Conservation (phyloP, 2,113 vertebrate species). For the Alectura lathami region DNA sequence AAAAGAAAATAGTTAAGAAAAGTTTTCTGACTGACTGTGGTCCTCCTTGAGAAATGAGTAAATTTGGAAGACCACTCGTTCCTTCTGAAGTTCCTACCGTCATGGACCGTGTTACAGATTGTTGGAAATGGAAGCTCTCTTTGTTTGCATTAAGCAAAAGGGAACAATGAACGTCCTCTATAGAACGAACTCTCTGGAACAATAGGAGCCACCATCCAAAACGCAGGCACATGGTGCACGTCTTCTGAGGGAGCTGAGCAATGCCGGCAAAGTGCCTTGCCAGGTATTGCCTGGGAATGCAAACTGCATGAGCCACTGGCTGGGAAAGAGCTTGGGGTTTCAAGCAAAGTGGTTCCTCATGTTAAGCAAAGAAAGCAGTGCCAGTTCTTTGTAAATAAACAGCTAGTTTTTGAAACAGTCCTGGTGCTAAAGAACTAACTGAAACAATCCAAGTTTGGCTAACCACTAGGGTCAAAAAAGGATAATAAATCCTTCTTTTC, state of each 20-base stretch:
- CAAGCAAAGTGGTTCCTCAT: not conserved
- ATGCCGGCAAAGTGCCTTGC: rapidly evolving
- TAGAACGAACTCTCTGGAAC: not conserved
- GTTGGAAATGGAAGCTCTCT: not conserved
- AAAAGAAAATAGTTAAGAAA: not conserved
- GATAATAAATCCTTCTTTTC: slow-evolving; percentile 24
- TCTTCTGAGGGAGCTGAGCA: not conserved
- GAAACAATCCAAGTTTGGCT: slow-evolving; percentile 15
- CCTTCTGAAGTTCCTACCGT: not conserved
- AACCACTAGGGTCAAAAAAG: slow-evolving; percentile 12
- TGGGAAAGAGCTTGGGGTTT: slow-evolving; percentile 26
- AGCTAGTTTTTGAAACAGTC: slow-evolving; percentile 37
- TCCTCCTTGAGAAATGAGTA: not conserved
- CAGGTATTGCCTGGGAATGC: not conserved
- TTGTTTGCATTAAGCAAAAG: not conserved
- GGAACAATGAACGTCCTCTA: slow-evolving; percentile 1
- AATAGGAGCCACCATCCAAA: slow-evolving; percentile 17
- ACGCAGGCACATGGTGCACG: not conserved
- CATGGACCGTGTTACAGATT: not conserved
- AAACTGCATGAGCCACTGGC: not conserved
- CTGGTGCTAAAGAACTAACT: not conserved
- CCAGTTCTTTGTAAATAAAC: slow-evolving; percentile 1
- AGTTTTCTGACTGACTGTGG: not conserved
- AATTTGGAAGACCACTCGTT: not conserved
- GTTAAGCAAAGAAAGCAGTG: not conserved